Base-by-base conservation (phyloP, 2,888 invertebrate genomes). In the Prosopocoilus inquinatus region DNA sequence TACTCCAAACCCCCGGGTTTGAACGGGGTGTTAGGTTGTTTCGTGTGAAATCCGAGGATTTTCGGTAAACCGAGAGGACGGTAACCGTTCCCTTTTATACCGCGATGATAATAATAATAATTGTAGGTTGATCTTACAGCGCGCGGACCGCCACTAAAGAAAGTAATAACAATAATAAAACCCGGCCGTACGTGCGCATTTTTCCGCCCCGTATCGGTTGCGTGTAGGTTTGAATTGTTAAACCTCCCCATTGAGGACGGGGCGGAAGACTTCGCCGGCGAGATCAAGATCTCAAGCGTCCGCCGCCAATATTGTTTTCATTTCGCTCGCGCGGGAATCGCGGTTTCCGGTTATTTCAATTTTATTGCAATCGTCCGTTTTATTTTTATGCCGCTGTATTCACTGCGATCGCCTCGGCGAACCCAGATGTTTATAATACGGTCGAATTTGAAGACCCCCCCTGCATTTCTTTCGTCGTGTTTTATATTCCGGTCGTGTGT, bases 371-470 rank as follows among this genome's bases (percentile, higher is more conserved):
- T 38, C 11, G 38, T 13, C 38, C 38, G 11, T 11, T 38, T 38
- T 13, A 38, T 38, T 38, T 38, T 38, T 13, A 38, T 38, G 9
- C 13, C 38, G 38, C 3, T 28, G 38, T 38, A 11, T 38, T 38
- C 11, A 38, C 38, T 38, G 11, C 11, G 11, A 12, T 38, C 38
- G 38, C 38, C 38, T 38, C 47, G 53, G 47, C 46, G 47, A 39
- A 16, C 47, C 53, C 55, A 55, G 55, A 55, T 55, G 55, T 55
- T 55, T 55, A 55, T 55, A 55, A 55, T 55, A 55, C 50, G 50
- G 33, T 8, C 47, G 16, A 49, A 50, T 46, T 44, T 28, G 50
- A 50, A 50, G 36, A n/a, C n/a, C n/a, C n/a, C n/a, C 50, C 49
- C 55, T 39, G 43, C 46, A 46, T 45, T 50, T 50, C 45, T 20